A percentile compares a stretch with the other conserved stretches of the same genome.
Conservation (phyloP, 2,888 invertebrate genomes). For the Allacma fusca region DNA sequence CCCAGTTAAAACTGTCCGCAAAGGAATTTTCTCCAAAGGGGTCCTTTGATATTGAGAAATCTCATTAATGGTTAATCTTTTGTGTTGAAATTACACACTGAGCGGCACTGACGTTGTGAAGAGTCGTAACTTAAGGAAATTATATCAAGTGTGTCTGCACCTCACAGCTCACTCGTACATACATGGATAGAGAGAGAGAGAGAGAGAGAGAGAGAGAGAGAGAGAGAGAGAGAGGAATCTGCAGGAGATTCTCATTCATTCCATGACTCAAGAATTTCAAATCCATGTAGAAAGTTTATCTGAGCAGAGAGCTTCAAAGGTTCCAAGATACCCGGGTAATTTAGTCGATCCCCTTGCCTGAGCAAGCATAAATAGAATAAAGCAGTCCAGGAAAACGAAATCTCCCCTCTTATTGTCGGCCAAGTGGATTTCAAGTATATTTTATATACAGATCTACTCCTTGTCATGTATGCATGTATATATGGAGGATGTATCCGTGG, state of each 20-base stretch:
- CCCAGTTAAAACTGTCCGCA: not conserved
- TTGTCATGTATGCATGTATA: too few relatives aligned
- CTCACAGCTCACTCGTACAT: not conserved
- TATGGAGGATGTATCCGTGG: too few relatives aligned
- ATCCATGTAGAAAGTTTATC: constrained; percentile 33
- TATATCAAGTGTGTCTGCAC: not conserved
- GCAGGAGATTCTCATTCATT: not conserved
- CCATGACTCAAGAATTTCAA: not conserved
- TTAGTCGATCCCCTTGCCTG: constrained; percentile 40
- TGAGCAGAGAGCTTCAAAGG: constrained; percentile 27
- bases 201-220: not conserved
- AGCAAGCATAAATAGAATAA: constrained; percentile 33
- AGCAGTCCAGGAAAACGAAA: constrained; percentile 34
- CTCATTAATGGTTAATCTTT: too few relatives aligned
- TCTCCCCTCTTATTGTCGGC: constrained; percentile 34
- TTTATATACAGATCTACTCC: not conserved
- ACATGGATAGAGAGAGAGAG: not conserved
- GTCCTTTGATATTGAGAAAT: too few relatives aligned
- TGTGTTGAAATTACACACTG: too few relatives aligned
- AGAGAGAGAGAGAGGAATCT: not conserved
- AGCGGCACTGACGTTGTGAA: not conserved
- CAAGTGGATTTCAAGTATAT: constrained; percentile 36
- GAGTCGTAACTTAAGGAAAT: not conserved
- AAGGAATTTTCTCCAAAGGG: too few relatives aligned
- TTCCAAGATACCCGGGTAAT: constrained; percentile 32